These are phyloP conservation scores for Incurvaria masculella DNA, from an alignment of 2,888 invertebrate genomes.

Conservation along the genomic window DNA sequence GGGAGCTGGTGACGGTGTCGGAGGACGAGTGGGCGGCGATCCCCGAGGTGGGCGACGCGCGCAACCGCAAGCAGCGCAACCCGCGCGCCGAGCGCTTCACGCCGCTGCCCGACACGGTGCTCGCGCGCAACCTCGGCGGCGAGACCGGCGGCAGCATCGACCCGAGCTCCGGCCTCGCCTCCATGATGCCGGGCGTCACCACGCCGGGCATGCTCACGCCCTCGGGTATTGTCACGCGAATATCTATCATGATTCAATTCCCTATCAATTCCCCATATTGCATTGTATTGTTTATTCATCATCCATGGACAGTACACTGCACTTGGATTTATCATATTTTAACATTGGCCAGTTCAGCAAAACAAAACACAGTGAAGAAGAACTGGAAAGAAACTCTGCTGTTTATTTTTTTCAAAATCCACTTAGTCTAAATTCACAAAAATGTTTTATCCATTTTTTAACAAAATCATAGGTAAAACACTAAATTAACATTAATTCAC, in stretches of 20 bases:
- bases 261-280: conserved; percentile 1
- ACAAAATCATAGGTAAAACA: too few species aligned
- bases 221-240: too few species aligned
- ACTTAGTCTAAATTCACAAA: too few species aligned
- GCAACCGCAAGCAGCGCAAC: conserved; percentile 95
- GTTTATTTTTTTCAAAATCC: too few species aligned
- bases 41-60: conserved; percentile 98
- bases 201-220: conserved; percentile 87
- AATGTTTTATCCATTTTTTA: too few species aligned
- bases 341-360: too few species aligned
- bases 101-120: conserved; percentile 93
- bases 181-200: conserved; percentile 81
- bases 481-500: too few species aligned
- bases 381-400: too few species aligned
- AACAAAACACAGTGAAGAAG: too few species aligned
- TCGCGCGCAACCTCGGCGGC: conserved; percentile 83
- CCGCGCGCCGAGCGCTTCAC: conserved; percentile 96
- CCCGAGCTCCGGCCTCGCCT: conserved; percentile 80
- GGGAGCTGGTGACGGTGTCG: conserved; percentile 76
- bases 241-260: background rate
- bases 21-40: conserved; percentile 96
- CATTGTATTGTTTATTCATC: too few species aligned
- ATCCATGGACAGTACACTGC: too few species aligned
- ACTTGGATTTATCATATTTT: too few species aligned
- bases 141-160: conserved; percentile 78